phyloP scores from a whole-genome alignment of 1,140 invertebrate genomes.

The Capitella teleta region DNA sequence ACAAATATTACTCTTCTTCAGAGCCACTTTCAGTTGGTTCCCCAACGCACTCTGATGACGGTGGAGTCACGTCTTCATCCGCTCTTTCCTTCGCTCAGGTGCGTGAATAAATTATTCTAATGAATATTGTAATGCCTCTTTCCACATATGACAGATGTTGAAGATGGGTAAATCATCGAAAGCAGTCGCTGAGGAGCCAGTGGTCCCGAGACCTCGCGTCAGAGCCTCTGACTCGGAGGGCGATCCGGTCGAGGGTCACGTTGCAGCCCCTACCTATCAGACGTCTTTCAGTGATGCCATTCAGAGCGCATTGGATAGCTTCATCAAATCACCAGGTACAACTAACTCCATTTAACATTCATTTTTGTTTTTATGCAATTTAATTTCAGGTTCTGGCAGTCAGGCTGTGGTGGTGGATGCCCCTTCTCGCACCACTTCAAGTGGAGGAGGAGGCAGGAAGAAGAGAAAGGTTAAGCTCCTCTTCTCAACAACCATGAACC shows the following conservation, averaged over 20 bases:
- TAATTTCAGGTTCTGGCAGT: background rate
- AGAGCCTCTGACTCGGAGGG: background rate
- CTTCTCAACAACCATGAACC: background rate
- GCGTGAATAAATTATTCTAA: too few relatives aligned
- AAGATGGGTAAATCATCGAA: too few relatives aligned
- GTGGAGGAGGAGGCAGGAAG: background rate
- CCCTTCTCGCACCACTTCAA: background rate
- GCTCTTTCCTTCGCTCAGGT: too few relatives aligned
- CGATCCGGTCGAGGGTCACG: background rate
- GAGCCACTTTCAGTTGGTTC: too few relatives aligned
- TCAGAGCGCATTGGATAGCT: slow-evolving; percentile 2
- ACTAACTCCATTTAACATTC: background rate
- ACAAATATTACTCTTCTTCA: too few relatives aligned
- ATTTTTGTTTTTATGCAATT: background rate
- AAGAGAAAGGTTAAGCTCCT: background rate
- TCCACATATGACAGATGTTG: too few relatives aligned
- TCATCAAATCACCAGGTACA: background rate
- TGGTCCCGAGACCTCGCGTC: background rate
- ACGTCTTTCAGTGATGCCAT: slow-evolving; percentile 2
- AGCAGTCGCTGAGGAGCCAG: too few relatives aligned
- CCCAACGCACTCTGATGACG: too few relatives aligned
- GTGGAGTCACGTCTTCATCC: too few relatives aligned
- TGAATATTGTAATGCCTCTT: too few relatives aligned
- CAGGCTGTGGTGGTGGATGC: background rate
- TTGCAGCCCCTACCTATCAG: background rate